These are phyloP conservation scores for Chorisops tibialis DNA, from an alignment of 2,888 invertebrate genomes.

Conservation along the genomic window DNA sequence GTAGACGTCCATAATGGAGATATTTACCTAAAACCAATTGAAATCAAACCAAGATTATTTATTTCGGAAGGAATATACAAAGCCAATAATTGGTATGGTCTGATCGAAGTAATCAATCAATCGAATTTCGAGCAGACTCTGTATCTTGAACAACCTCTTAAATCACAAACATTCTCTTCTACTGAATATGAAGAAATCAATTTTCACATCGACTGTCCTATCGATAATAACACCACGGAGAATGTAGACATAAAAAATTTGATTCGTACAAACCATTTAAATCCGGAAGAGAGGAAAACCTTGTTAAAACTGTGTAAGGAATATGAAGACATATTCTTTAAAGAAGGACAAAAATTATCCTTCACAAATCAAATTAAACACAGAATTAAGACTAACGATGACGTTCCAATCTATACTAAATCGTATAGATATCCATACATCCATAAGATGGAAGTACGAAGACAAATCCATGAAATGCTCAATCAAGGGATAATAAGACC, in stretches of 20 bases:
- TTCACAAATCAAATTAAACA: constrained; percentile 1
- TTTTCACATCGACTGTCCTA: too few species aligned
- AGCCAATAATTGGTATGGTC: too few species aligned
- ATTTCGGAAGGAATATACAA: neutral
- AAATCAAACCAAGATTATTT: too few species aligned
- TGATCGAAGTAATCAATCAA: too few species aligned
- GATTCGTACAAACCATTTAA: neutral
- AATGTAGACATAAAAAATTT: neutral
- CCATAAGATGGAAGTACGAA: neutral
- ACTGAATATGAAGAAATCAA: too few species aligned
- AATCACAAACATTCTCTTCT: too few species aligned
- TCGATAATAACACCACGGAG: too few species aligned
- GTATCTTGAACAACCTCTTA: too few species aligned
- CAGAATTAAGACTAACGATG: neutral
- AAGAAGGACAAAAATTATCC: neutral
- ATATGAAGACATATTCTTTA: neutral
- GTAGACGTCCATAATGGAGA: constrained; percentile 23
- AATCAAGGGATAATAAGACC: neutral
- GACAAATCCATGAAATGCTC: neutral
- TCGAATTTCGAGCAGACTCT: neutral
- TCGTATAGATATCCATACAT: neutral
- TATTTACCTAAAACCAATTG: too few species aligned
- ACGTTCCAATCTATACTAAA: constrained; percentile 2
- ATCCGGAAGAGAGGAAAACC: neutral
- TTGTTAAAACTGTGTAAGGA: neutral